These are phyloP conservation scores for Phrynocephalus guinanensis DNA, from an alignment of 2,797 vertebrate species.

Conservation along the genomic window DNA sequence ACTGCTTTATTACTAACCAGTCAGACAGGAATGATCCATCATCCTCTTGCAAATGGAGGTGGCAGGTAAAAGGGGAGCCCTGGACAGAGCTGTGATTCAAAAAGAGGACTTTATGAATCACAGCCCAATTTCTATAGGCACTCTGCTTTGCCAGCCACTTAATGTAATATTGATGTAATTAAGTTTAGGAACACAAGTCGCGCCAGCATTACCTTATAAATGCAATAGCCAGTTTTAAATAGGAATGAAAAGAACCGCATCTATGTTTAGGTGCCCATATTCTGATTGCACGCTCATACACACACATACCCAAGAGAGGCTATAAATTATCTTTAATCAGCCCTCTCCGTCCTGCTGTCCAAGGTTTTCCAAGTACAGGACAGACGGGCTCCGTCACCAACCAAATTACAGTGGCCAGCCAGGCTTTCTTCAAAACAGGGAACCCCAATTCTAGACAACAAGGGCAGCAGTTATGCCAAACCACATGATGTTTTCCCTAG, in stretches of 20 bases:
- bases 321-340: neutral
- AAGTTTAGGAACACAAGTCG: neutral
- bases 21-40: neutral
- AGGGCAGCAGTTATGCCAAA: too few species aligned
- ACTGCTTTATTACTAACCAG: neutral
- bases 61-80: too few species aligned
- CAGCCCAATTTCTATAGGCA: neutral
- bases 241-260: neutral
- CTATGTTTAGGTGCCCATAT: too few species aligned
- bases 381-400: neutral
- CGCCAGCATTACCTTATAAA: neutral
- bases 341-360: neutral
- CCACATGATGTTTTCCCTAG: neutral
- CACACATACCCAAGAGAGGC: neutral
- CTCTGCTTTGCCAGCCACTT: neutral
- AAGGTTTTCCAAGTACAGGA: neutral
- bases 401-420: neutral
- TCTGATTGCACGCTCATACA: neutral
- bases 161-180: neutral
- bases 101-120: neutral
- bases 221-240: neutral
- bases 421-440: too few species aligned
- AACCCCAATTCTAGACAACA: neutral
- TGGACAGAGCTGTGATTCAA: neutral
- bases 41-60: neutral